Percentiles rank a stretch among this genome's conserved stretches.
These are phyloP conservation scores for Stomatorhinus walkeri DNA, from an alignment of 2,797 vertebrate species.

Conservation along the genomic window DNA sequence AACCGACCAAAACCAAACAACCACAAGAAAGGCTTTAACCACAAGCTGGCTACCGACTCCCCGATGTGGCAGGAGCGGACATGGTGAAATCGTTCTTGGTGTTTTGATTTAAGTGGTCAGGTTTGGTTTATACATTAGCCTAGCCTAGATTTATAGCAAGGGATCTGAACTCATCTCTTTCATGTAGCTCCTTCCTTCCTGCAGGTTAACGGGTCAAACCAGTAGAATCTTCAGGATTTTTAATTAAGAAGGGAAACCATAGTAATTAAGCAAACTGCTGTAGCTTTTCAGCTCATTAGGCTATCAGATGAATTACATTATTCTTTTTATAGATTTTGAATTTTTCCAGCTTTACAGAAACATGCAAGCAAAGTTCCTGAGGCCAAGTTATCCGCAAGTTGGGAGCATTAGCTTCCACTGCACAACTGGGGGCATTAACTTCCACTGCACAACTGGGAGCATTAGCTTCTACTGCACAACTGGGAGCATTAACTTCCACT, in stretches of 20 bases:
- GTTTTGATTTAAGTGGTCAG: slow-evolving; percentile 25
- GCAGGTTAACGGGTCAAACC: not conserved
- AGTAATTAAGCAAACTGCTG: slow-evolving; percentile 35
- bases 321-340: not conserved
- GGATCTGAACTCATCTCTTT: not conserved
- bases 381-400: not conserved
- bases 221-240: slow-evolving; percentile 31
- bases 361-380: not conserved
- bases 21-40: not conserved
- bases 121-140: not conserved
- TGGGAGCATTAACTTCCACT: no score
- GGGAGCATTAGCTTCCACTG: not conserved
- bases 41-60: slow-evolving; percentile 21
- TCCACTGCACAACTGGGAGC: no score
- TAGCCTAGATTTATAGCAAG: not conserved
- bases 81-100: slow-evolving; percentile 2
- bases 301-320: slow-evolving; percentile 25
- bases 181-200: not conserved
- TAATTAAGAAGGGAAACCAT: slow-evolving; percentile 17
- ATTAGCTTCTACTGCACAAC: no score
- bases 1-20: slow-evolving; percentile 31
- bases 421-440: not conserved
- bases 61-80: slow-evolving; percentile 14
- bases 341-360: not conserved
- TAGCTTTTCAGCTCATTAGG: slow-evolving; percentile 22